Base-by-base conservation (phyloP, 2,797 vertebrate species). In the Steatocranus sp. region DNA sequence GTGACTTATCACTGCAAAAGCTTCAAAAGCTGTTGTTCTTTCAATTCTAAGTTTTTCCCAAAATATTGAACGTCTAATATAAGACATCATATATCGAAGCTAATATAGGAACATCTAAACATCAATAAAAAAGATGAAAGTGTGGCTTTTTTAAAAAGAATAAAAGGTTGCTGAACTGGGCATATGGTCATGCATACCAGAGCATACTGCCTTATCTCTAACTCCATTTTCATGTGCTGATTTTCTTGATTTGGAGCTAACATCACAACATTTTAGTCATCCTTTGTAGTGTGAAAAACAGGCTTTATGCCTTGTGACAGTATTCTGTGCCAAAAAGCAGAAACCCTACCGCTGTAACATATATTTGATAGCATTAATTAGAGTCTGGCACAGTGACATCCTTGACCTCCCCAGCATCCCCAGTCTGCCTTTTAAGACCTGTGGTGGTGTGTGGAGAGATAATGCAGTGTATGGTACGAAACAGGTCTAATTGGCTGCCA, bases 401-500 rank as follows among this genome's bases (percentile, higher is more conserved):
- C 75, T 83, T 90, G 89, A 89, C 92, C 93, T 85, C 80, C 34
- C 43, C 30, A 49, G 43, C 68, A 85, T 89, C 58, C 85, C 54
- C 79, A 76, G 36, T n/a, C 77, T 82, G 70, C 43, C 38, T 86
- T 85, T 88, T 81, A 81, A 88, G 83, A 82, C 56, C n/a, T 54
- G 70, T 86, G 54, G 51, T 79, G 78, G 77, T 88, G 80, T 90
- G 83, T 79, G 70, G 81, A 75, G 76, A 84, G 68, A 87, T 89
- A 89, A 90, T 89, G 76, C 74, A 61, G 80, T 58, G 83, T 79
- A 78, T 86, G 79, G 82, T 90, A 87, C 86, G 88, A 93, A 92
- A 83, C 68, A 25, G 76, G 82, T 86, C 86, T 95, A 95, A 95
- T 96, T 95, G 94, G 93, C 88, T 91, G 86, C 74, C 84, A 93